A percentile compares a stretch with the other conserved stretches of the same genome.
Evolutionary conservation across 2,113 vertebrate genomes (phyloP).

Genomic region (Alethe diademata): DNA sequence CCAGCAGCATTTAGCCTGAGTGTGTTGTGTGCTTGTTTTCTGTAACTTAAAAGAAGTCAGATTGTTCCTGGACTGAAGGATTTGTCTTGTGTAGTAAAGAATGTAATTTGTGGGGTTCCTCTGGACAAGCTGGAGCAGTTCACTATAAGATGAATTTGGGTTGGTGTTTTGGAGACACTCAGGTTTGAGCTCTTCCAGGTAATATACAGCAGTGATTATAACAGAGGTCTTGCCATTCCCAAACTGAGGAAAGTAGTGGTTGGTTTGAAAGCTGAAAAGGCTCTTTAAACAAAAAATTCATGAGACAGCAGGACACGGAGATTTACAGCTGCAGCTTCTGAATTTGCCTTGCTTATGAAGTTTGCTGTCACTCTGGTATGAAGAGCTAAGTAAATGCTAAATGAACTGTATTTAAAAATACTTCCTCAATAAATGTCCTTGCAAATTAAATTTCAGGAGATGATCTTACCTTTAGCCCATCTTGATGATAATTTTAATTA

Average conservation of each 20-base stretch:
- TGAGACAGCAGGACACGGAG: not conserved
- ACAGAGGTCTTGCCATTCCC: not conserved
- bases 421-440: slow-evolving; percentile 26
- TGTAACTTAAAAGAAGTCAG: not conserved
- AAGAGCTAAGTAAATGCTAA: slow-evolving; percentile 37
- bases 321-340: slow-evolving; percentile 22
- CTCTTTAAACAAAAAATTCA: not conserved
- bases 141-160: not conserved
- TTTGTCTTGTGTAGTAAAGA: not conserved
- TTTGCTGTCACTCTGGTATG: slow-evolving; percentile 6
- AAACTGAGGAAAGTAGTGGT: not conserved
- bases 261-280: not conserved
- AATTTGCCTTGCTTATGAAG: slow-evolving; percentile 32
- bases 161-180: not conserved
- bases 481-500: slow-evolving; percentile 49
- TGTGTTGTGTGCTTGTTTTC: not conserved
- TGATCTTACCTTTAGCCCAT: slow-evolving; percentile 36
- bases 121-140: not conserved
- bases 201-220: not conserved
- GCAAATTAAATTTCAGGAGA: slow-evolving; percentile 42
- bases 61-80: not conserved
- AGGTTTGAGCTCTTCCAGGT: not conserved
- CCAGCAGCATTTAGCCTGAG: not conserved
- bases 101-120: not conserved
- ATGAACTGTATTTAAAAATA: slow-evolving; percentile 42